phyloP scores from a whole-genome alignment of 2,888 invertebrate genomes.

The Strigamia crassipes region DNA sequence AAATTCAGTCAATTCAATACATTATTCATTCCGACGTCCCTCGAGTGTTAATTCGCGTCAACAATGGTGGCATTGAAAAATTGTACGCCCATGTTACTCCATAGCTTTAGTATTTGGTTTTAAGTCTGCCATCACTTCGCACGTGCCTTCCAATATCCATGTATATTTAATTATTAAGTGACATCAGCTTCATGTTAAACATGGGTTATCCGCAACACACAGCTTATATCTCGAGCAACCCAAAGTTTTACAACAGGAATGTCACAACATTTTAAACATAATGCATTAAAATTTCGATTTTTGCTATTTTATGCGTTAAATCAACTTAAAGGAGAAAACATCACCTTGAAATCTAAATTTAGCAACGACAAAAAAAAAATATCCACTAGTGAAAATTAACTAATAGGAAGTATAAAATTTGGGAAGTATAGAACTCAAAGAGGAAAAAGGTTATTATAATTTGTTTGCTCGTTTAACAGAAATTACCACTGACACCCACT shows the following conservation, averaged over 20 bases:
- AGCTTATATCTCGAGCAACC: neutral
- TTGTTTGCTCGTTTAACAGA: constrained; percentile 5
- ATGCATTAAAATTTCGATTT: too few species aligned
- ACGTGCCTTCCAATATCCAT: neutral
- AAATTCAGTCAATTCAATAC: too few species aligned
- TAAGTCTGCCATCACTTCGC: neutral
- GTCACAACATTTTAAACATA: too few species aligned
- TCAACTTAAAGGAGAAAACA: neutral
- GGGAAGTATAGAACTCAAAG: neutral
- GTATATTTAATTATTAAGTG: neutral
- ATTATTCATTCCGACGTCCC: too few species aligned
- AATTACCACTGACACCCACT: constrained; percentile 18
- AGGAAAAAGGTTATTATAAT: neutral
- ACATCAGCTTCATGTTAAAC: neutral
- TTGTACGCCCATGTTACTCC: neutral
- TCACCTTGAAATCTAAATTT: too few species aligned
- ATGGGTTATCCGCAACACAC: neutral
- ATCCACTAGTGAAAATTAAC: too few species aligned
- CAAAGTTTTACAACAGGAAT: neutral
- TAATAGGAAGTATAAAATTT: neutral
- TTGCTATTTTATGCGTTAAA: neutral
- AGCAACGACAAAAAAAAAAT: neutral
- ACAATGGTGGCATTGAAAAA: too few species aligned
- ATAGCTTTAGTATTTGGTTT: neutral
- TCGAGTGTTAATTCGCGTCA: too few species aligned